Evolutionary conservation across 1,140 invertebrate genomes (phyloP), one percentile per base, ranked within the genome.

Genomic region (Sycobia sp.): DNA sequence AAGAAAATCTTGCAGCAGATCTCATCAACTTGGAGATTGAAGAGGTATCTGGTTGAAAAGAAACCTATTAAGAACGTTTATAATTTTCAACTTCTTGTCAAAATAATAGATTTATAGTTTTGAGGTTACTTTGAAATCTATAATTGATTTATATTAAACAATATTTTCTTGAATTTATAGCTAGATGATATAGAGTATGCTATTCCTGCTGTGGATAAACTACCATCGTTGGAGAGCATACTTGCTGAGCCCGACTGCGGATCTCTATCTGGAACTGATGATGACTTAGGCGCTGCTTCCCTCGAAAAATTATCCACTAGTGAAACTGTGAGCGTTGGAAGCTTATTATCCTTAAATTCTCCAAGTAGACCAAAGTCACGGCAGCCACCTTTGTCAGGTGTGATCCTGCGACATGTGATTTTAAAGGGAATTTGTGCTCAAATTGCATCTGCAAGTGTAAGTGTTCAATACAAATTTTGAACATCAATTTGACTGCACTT

Each of bases 361-460:
- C 65, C 80, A 38, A 82, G 69, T 63, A 78, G 73, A 73, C 80
- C 79, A 16, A 79, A 77, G 41, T 69, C 78, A 53, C 73, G 79
- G 4, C 76, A 82, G 44, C 67, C 82, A 32, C 75, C 85, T 14
- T 81, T 83, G 20, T 85, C 85, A n/a, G 88, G 89, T 47, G 89
- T 89, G 34, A 90, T 95, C 62, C 80, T 95, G 63, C 86, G 90
- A 46, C 92, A 94, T 77, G 88, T 91, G 25, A 87, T 92, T 46
- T 80, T 96, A 13, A 91, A 93, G 81, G 91, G 90, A 66, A 88
- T 95, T 34, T 92, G 93, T n/a, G 84, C 91, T 22, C 93, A 95
- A 79, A 83, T 96, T n/a, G 80, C 85, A 16, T 92, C 91, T 20
- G 92, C 92, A 18, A 84, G 86, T 58, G 91, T 92, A 84, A 85